Evolutionary conservation across 2,797 vertebrate species (phyloP), one percentile per base, ranked within the genome.

Genomic region (Harpagifer antarcticus): DNA sequence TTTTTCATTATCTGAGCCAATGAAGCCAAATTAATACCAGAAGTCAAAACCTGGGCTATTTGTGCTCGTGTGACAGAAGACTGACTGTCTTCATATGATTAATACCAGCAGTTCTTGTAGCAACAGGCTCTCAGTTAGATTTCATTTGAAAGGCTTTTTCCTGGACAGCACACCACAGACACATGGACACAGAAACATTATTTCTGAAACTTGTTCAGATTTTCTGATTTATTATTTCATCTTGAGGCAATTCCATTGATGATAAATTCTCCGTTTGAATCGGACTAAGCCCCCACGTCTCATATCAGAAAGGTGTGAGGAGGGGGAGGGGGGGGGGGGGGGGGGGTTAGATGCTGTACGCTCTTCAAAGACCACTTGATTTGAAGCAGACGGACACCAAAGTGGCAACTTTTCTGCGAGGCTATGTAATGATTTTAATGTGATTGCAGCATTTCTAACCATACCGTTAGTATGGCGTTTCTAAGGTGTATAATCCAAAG

Each of bases 41-140:
- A 59, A 47, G 52, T n/a, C 40, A 31, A 57, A 61, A 68, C 58
- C 2, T 47, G 42, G 37, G 57, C 53, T 37, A 55, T 71, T 55
- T 63, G 62, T 63, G 23, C 43, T 10, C 1, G 42, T 23, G 52
- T 17, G 44, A 72, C 16, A 52, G 45, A 31, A n/a, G 31, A 49
- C 49, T 17, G 19, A 55, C 33, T 66, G 60, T 58, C 50, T n/a
- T 42, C 33, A 40, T 15, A 61, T 42, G 19, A 53, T 67, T 19
- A 47, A 48, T 20, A 53, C 23, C 45, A 66, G 65, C 73, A 57
- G 9, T 19, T 68, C 42, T 54, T 40, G 13, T 44, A 44, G 61
- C 33, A 17, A 27, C 19, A 10, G 1, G 17, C 31, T 19, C 15
- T 10, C 5, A 31, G 15, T 23, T 54, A 48, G 27, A 60, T 48